phyloP scores from a whole-genome alignment of 2,888 invertebrate species.

The Dasypogon diadema region DNA sequence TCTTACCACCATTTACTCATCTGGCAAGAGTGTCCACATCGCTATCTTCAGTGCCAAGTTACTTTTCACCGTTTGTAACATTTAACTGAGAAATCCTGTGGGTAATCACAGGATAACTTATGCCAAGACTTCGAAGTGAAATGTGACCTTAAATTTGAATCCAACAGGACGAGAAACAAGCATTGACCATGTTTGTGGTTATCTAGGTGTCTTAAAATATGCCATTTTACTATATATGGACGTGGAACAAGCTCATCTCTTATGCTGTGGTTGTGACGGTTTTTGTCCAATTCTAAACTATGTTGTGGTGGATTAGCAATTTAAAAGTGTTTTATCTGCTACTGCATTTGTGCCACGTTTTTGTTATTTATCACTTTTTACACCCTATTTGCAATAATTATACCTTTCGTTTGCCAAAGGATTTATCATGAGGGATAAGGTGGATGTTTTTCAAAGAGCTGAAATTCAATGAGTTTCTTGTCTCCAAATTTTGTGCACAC shows the following conservation, averaged over 20 bases:
- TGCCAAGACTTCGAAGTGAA: too few species aligned
- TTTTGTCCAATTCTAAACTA: slow-evolving; percentile 43
- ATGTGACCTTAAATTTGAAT: slow-evolving; percentile 17
- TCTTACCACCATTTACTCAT: too few species aligned
- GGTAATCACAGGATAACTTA: too few species aligned
- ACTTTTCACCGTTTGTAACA: too few species aligned
- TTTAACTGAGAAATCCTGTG: too few species aligned
- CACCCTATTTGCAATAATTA: neutral
- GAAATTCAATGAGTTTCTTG: slow-evolving; percentile 14
- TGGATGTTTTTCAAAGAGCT: slow-evolving; percentile 29
- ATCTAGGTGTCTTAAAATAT: slow-evolving; percentile 38
- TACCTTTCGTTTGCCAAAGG: slow-evolving; percentile 19
- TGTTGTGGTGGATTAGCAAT: slow-evolving; percentile 51
- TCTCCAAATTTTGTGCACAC: slow-evolving; percentile 41
- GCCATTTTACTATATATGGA: slow-evolving; percentile 34
- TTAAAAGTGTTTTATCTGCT: slow-evolving; percentile 52
- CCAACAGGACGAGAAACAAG: slow-evolving; percentile 23
- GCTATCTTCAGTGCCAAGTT: too few species aligned
- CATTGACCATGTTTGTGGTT: slow-evolving; percentile 40
- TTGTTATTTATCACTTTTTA: neutral
- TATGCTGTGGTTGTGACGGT: slow-evolving; percentile 42
- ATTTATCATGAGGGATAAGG: slow-evolving; percentile 31
- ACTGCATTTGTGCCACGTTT: neutral
- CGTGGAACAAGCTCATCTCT: slow-evolving; percentile 19
- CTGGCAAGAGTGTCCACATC: too few species aligned